phyloP scores from a whole-genome alignment of 2,888 invertebrate genomes.

The Coleophora flavipennella region DNA sequence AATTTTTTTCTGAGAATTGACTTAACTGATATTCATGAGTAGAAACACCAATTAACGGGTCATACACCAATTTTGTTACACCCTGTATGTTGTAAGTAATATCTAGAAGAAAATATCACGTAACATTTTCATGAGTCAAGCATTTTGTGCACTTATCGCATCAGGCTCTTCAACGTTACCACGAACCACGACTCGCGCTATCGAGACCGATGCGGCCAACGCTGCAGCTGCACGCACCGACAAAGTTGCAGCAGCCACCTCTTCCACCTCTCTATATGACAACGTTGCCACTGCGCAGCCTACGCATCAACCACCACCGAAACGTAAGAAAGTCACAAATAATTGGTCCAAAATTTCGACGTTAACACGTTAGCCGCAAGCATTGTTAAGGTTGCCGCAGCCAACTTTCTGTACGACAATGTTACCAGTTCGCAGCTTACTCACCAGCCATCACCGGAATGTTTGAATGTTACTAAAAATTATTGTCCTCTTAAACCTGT shows the following conservation, averaged over 20 bases:
- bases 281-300: constrained; percentile 77
- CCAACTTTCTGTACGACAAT: constrained; percentile 90
- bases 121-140: no score
- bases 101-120: no score
- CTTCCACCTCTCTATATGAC: constrained; percentile 90
- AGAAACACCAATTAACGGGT: no score
- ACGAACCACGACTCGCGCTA: constrained; percentile 80
- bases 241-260: constrained; percentile 88
- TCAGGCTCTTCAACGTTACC: constrained; percentile 89
- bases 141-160: constrained; percentile 13
- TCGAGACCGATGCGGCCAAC: constrained; percentile 75
- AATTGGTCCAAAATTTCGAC: no score
- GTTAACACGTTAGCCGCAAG: constrained; percentile 64
- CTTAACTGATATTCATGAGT: no score
- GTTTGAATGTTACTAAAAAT: no score
- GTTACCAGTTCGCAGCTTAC: constrained; percentile 71
- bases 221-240: constrained; percentile 71
- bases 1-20: no score
- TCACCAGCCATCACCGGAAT: constrained; percentile 66
- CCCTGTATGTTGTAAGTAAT: no score
- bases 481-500: no score
- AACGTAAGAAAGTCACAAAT: constrained; percentile 40
- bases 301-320: constrained; percentile 61
- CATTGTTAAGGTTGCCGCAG: constrained; percentile 87
- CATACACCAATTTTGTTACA: no score